Base-by-base conservation (phyloP, 1,140 invertebrate species). In the Saxidomus purpurata region DNA sequence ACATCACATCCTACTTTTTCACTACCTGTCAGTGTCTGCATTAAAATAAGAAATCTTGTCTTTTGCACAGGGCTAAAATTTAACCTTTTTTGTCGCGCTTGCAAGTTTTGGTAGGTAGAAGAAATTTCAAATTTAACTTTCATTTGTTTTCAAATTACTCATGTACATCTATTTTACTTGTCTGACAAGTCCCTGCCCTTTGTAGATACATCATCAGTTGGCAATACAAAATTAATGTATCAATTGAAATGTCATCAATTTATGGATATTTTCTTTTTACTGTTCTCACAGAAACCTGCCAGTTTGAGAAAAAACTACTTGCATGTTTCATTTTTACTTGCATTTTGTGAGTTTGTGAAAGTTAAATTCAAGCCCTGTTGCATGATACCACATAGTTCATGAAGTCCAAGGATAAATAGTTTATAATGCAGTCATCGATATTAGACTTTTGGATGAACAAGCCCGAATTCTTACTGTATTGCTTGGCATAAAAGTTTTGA, bases 111-210 rank as follows among this genome's bases (percentile, higher is more conserved):
- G 61, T 67, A 67, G 61, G 61, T 67, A 67, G 61, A 9, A 74
- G 69, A 74, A 31, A 36, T 31, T 74, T 74, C 8, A 74, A 74
- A 28, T 31, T 36, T 36, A 38, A 74, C 69, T 74, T 74, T 74
- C 69, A 74, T 74, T 74, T 40, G 38, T 38, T 74, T 74, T 74
- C 69, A 74, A 74, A 74, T 74, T 74, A 74, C 69, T 74, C 69
- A 74, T 74, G 69, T 74, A 74, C 69, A 74, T 74, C 69, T 74
- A 74, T 74, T 74, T 36, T 74, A 74, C 69, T 74, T 74, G 69
- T 74, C 69, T 74, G 69, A 74, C 69, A 74, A 74, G 69, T 74
- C 69, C 69, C 69, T 74, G 69, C 69, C 69, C 69, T 74, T 74
- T 74, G 69, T 74, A 74, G 69, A 74, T 74, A 36, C 69, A 40